Conservation (phyloP, 2,113 vertebrate genomes). For the Tonatia bakeri region DNA sequence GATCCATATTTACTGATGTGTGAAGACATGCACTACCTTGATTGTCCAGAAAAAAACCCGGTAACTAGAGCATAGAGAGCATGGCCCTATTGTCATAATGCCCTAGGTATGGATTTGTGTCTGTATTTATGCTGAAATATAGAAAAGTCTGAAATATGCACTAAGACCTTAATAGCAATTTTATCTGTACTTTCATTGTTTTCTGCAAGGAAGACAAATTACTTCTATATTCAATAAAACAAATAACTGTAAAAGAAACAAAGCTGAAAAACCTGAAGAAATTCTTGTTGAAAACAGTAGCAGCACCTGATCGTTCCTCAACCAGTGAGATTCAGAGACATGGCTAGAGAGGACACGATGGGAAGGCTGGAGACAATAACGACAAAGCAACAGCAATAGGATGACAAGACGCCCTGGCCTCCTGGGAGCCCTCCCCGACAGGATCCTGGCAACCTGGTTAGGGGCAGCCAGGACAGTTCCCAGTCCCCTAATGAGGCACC, state of each 20-base stretch:
- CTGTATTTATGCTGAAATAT: not conserved
- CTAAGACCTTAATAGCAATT: not conserved
- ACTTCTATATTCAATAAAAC: not conserved
- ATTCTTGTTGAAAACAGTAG: not conserved
- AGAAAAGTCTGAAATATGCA: not conserved
- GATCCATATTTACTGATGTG: not conserved
- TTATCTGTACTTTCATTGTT: not conserved
- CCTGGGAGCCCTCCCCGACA: not conserved
- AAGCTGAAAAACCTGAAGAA: not conserved
- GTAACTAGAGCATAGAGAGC: not conserved
- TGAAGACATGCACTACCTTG: not conserved
- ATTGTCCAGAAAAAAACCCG: not conserved
- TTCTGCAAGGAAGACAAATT: not conserved
- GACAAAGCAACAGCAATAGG: not conserved
- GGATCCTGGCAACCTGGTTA: not conserved
- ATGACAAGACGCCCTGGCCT: not conserved
- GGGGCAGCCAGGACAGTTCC: not conserved
- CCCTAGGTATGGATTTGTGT: not conserved
- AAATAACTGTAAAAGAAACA: not conserved
- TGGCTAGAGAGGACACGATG: not conserved
- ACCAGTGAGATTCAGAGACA: not conserved
- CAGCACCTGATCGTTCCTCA: not conserved
- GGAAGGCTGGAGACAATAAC: not conserved
- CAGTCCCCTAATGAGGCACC: not conserved
- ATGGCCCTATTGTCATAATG: not conserved